Evolutionary conservation across 1,140 invertebrate species (phyloP).

Genomic region (Lepidurus apus): DNA sequence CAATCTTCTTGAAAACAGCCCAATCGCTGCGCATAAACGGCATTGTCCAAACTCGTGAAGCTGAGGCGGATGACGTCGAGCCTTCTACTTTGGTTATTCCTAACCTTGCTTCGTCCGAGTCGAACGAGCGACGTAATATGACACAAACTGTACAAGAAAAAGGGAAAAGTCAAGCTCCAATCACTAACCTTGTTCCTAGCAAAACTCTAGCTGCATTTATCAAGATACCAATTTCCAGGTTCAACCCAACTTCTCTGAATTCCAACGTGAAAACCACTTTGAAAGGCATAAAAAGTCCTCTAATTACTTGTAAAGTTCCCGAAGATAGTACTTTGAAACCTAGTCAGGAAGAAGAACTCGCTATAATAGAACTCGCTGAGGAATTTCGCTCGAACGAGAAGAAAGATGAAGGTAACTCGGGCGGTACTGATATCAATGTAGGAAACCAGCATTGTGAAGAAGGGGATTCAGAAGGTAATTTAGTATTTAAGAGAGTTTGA

Average conservation of each 20-base stretch:
- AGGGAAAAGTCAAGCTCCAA: background rate
- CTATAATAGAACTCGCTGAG: background rate
- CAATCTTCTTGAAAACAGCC: conserved; percentile 53
- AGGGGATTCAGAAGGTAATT: background rate
- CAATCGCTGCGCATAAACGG: background rate
- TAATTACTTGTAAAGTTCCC: background rate
- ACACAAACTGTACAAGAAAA: background rate
- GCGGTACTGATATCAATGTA: background rate
- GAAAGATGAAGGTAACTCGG: background rate
- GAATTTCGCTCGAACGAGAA: background rate
- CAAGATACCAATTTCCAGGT: background rate
- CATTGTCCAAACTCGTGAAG: background rate
- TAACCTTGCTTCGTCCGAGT: background rate
- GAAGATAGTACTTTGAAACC: background rate
- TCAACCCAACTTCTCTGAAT: background rate
- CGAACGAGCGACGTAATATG: background rate
- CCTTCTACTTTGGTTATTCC: background rate
- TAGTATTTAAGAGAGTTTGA: background rate
- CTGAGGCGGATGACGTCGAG: background rate
- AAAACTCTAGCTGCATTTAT: background rate
- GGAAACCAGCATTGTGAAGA: background rate
- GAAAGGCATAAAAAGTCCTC: background rate
- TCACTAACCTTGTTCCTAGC: background rate
- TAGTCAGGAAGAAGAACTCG: background rate
- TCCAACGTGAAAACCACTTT: background rate